These are phyloP conservation scores for Notospermus geniculatus DNA, from an alignment of 1,140 invertebrate species.

Conservation along the genomic window DNA sequence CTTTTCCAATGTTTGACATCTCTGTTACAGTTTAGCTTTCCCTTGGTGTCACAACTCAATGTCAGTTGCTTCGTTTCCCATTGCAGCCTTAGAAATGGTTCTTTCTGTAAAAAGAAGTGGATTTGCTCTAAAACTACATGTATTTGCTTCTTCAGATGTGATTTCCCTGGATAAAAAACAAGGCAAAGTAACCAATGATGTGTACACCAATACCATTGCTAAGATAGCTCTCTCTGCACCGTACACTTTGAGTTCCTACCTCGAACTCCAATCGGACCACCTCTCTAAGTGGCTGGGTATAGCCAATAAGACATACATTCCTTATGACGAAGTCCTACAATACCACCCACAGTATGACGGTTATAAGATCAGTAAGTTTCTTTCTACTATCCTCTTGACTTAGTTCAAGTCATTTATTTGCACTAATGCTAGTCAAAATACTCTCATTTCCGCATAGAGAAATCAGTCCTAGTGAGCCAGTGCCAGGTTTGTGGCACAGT, in stretches of 20 bases:
- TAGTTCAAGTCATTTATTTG: slow-evolving; percentile 45
- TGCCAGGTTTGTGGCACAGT: not conserved
- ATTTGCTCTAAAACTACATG: no score
- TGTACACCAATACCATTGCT: slow-evolving; percentile 56
- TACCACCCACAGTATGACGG: slow-evolving; percentile 52
- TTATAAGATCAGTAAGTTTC: slow-evolving; percentile 46
- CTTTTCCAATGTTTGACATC: slow-evolving; percentile 24
- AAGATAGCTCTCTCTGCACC: slow-evolving; percentile 7
- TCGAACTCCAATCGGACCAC: not conserved
- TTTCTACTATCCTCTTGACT: slow-evolving; percentile 57
- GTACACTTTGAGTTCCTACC: not conserved
- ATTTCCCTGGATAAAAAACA: slow-evolving; percentile 59
- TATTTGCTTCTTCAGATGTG: slow-evolving; percentile 52
- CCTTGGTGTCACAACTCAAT: no score
- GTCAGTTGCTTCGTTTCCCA: no score
- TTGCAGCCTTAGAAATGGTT: no score
- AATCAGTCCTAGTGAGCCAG: not conserved
- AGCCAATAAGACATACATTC: slow-evolving; percentile 22
- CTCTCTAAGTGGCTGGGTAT: not conserved
- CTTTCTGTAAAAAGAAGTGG: no score
- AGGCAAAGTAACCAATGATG: slow-evolving; percentile 50
- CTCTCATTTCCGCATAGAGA: slow-evolving; percentile 54
- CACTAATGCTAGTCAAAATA: slow-evolving; percentile 47
- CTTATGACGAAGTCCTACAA: slow-evolving; percentile 30
- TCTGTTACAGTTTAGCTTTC: no score